Percentiles rank a stretch among this genome's conserved stretches.
phyloP scores from a whole-genome alignment of 2,797 vertebrate genomes.

The Ibycter americanus region DNA sequence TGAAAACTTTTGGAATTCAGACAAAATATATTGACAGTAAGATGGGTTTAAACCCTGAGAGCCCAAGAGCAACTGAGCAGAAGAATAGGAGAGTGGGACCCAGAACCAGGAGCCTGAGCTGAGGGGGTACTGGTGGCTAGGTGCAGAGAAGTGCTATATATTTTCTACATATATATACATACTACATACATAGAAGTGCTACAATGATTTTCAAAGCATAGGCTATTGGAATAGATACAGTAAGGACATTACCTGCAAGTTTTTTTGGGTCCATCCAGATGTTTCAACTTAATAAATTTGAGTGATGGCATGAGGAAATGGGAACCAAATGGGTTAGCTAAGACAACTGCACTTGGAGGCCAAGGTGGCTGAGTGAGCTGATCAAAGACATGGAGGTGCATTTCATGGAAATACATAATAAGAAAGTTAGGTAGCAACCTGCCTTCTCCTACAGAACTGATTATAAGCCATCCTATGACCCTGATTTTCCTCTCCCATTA shows the following conservation, averaged over 20 bases:
- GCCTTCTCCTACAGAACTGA: neutral
- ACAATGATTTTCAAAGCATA: neutral
- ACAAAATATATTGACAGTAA: neutral
- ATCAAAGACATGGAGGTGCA: neutral
- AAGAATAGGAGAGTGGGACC: neutral
- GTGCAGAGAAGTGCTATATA: neutral
- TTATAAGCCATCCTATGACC: neutral
- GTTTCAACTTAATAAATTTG: neutral
- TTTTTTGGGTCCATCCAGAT: neutral
- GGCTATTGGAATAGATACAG: neutral
- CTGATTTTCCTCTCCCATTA: neutral
- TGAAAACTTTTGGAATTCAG: neutral
- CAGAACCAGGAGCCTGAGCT: neutral
- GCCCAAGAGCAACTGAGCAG: rapidly evolving
- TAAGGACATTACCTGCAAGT: neutral
- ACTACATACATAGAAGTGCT: too few relatives aligned
- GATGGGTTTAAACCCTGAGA: neutral
- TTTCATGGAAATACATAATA: neutral
- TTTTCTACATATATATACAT: too few relatives aligned
- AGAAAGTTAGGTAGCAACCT: neutral
- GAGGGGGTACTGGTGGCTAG: neutral
- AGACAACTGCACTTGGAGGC: neutral
- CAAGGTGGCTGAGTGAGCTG: neutral
- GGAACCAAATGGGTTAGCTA: neutral
- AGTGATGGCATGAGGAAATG: neutral